Evolutionary conservation across 2,888 invertebrate species (phyloP), one percentile per base, ranked within the genome.

Genomic region (Amblyjoppa proteus): DNA sequence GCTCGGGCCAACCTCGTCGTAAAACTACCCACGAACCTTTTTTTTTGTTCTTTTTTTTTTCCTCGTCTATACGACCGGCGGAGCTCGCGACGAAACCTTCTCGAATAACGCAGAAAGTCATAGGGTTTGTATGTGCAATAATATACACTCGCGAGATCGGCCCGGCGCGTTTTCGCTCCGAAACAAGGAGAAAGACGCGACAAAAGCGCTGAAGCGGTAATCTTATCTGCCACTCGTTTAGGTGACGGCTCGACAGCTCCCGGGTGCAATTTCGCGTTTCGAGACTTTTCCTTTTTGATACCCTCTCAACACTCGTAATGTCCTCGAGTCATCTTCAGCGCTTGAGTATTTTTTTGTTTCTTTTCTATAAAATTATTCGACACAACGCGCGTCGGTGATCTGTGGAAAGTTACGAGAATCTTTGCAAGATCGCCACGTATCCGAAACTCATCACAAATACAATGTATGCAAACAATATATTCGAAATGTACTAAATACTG

Each of bases 171-270:
- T 64, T 64, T 75, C n/a, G 49, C 34, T 11, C 49, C 25, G 64
- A n/a, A 64, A 49, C 20, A 20, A 58, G 5, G 20, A 64, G 49
- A 61, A 49, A 75, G 31, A 49, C 75, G 75, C n/a, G 49, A 64
- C 31, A 64, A 31, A 75, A 75, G 49, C 20, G 61, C 64, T 64
- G 75, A 75, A 75, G 64, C 75, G 20, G n/a, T 34, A 64, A 13
- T 28, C 49, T 75, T 75, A 75, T 75, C 61, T 75, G 2, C 64
- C 49, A 49, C 75, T 64, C 75, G 75, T 75, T 75, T 20, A 20
- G 28, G 64, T 34, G 75, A 75, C 49, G 61, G 13, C 75, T 75
- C 45, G 61, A 75, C 75, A 64, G 75, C 75, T 75, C 20, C 75
- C 56, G 75, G 61, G 45, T 49, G 49, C 61, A 20, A 31, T 34